Percentiles rank a stretch among this genome's conserved stretches.
phyloP scores from a whole-genome alignment of 2,888 invertebrate genomes.

The Parelbella ahira region DNA sequence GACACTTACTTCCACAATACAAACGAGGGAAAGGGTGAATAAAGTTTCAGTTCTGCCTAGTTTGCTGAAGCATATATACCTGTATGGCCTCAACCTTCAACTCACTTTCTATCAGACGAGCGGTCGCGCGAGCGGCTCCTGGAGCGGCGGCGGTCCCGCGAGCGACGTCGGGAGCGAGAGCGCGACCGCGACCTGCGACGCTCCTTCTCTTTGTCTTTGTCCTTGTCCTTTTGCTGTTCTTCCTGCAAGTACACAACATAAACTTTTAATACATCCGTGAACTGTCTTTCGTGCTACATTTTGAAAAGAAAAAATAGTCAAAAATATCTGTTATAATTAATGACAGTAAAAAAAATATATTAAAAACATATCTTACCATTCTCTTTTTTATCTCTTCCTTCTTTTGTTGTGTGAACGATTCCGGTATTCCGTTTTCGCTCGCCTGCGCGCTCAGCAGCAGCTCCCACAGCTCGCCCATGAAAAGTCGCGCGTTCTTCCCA shows the following conservation, averaged over 20 bases:
- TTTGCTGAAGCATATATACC: too few species aligned
- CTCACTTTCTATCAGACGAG: constrained; percentile 68
- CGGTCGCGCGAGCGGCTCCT: constrained; percentile 61
- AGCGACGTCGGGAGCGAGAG: constrained; percentile 51
- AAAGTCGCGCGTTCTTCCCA: constrained; percentile 97
- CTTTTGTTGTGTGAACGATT: constrained; percentile 95
- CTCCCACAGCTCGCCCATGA: constrained; percentile 99
- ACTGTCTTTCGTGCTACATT: too few species aligned
- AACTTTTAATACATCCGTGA: too few species aligned
- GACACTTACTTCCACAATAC: too few species aligned
- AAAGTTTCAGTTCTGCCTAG: too few species aligned
- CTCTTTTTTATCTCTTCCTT: constrained; percentile 97
- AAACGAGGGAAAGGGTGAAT: too few species aligned
- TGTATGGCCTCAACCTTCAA: too few species aligned
- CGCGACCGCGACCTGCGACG: constrained; percentile 68
- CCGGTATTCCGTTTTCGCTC: constrained; percentile 96
- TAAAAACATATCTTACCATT: constrained; percentile 78
- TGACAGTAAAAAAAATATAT: too few species aligned
- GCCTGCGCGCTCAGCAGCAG: constrained; percentile 96
- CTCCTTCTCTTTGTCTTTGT: constrained; percentile 88
- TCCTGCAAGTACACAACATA: constrained; percentile 30
- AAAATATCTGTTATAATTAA: too few species aligned
- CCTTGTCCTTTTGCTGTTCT: constrained; percentile 63
- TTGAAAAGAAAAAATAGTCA: too few species aligned
- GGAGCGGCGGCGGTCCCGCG: constrained; percentile 60